Evolutionary conservation across 2,113 vertebrate genomes (phyloP), one percentile per base, ranked within the genome.

Genomic region (Isurus oxyrinchus): DNA sequence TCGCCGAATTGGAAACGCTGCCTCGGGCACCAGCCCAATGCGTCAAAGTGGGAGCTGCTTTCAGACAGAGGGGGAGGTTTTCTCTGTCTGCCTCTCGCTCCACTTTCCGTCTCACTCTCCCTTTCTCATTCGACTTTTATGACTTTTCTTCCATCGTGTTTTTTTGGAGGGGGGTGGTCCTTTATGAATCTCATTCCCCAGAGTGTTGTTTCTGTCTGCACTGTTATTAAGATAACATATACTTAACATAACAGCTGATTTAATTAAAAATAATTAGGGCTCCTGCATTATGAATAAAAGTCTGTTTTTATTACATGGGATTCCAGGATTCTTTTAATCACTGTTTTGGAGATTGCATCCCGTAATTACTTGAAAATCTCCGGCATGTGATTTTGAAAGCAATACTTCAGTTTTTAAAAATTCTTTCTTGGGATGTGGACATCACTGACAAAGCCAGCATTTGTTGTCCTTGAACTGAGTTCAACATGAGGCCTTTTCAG

Each of bases 241-340:
- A 19, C 59, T 61, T 93, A 61, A 61, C 57, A 31, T n/a, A 16
- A 93, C 13, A n/a, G 88, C 31, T 61, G 57, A 93, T 59, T 93
- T 61, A 61, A 93, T 93, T 61, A n/a, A 61, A 93, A 61, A 93
- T 93, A 93, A 93, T 93, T 61, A 93, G 27, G 11, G 88, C 55
- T n/a, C 0, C 14, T 16, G 55, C 3, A 35, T 93, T 19, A 59
- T 59, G 57, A 84, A n/a, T 93, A 31, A 61, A 93, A 93, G n/a
- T 61, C 57, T 19, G 31, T 93, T 93, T 59, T 35, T 57, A 93
- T 93, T 93, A 93, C 88, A 93, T 61, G 31, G 31, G 35, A 93
- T 93, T 59, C 57, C 88, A 61, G 88, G 13, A 59, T 93, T 59
- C 61, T 91, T 91, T 35, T 49, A 49, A 59, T 61, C 88, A n/a